Base-by-base conservation (phyloP, 1,140 invertebrate species). In the Danaus plexippus region DNA sequence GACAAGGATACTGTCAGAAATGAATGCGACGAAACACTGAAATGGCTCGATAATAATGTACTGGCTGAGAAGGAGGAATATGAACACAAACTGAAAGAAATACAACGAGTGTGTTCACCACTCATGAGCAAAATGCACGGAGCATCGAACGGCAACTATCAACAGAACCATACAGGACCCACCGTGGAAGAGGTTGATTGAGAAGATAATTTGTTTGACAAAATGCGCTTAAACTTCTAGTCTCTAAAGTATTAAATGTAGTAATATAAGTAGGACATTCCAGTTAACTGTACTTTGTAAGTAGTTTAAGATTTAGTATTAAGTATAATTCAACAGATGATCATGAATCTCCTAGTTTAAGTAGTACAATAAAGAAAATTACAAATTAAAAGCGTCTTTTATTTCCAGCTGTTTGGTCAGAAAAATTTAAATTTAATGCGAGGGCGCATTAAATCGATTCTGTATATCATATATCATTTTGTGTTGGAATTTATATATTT, bases 41-140 rank as follows among this genome's bases (percentile, higher is more conserved):
- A 80, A 18, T 91, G 90, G 90, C 70, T 91, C 15, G 90, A 91
- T 54, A 75, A 82, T 50, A 91, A 91, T 68, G 85, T 91, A 9
- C 72, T 94, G 32, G 94, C 94, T 1, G 94, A 95, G 59, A 94
- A 94, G 67, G 93, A 94, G 10, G 94, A 95, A 70, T 95, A 90
- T 70, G 93, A 95, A 55, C 89, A 94, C 67, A 91, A 91, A 62
- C 71, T 94, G 45, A 93, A 94, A 60, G 92, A 95, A 51, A 66
- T 94, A 22, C 92, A 94, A 71, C 87, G 87, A 46, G 85, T 91
- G 15, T 94, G 92, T 63, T 80, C 88, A 12, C 92, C 93, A 0
- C 88, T 94, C 46, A 94, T 95, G 91, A 89, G 90, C 58, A 94
- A 94, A 73, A 71, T 95, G 52, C 93, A 94, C 68, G 89, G 89